Conservation (phyloP, 1,140 invertebrate genomes). For the Drosophila navojoa region DNA sequence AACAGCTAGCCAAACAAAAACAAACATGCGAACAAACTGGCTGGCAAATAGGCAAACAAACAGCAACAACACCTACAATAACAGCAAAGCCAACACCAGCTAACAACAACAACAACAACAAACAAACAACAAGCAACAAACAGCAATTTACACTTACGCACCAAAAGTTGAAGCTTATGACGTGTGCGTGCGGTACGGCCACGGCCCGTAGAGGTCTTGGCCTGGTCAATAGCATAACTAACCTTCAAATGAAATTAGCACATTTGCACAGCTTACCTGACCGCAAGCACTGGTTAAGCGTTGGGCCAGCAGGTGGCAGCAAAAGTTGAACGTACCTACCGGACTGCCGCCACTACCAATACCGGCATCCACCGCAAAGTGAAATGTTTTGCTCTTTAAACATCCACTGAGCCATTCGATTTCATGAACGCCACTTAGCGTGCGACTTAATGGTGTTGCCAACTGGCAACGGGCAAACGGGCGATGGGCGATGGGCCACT, state of each 20-base stretch:
- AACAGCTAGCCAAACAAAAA: constrained; percentile 59
- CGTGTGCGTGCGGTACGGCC: constrained; percentile 50
- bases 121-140: constrained; percentile 57
- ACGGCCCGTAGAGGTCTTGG: constrained; percentile 11
- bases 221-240: constrained; percentile 74
- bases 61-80: constrained; percentile 37
- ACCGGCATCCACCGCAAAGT: constrained; percentile 38
- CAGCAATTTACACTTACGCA: constrained; percentile 80
- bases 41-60: constrained; percentile 48
- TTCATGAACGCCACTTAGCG: constrained; percentile 77
- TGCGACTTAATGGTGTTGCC: constrained; percentile 50
- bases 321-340: constrained; percentile 19
- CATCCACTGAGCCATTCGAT: constrained; percentile 64
- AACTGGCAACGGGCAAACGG: constrained; percentile 1
- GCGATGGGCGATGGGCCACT: not conserved
- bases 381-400: constrained; percentile 78
- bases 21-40: constrained; percentile 40
- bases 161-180: constrained; percentile 69
- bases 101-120: constrained; percentile 50
- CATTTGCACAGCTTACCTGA: constrained; percentile 74
- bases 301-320: not conserved
- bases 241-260: constrained; percentile 80
- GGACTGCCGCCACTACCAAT: too few relatives aligned
- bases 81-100: constrained; percentile 23
- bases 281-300: constrained; percentile 36